These are phyloP conservation scores for Coregonus ussuriensis DNA, from an alignment of 2,797 vertebrate genomes.

Conservation along the genomic window DNA sequence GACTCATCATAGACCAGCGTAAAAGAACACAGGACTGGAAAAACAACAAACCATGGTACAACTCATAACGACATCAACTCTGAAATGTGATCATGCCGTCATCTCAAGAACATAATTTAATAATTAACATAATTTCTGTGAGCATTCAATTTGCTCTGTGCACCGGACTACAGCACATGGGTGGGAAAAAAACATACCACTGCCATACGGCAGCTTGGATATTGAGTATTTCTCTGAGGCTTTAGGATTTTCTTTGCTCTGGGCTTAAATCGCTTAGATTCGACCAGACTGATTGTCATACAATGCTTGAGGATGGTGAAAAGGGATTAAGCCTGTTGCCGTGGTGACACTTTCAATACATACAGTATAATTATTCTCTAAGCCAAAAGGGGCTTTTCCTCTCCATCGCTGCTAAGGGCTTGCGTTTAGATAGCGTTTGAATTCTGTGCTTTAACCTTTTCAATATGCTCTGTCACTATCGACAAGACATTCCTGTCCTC, in stretches of 20 bases:
- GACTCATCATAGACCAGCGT: background rate
- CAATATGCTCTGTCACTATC: background rate
- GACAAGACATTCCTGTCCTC: background rate
- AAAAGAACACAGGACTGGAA: background rate
- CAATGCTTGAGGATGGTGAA: slow-evolving; percentile 47
- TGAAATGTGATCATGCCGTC: background rate
- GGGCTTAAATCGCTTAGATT: background rate
- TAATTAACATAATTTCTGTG: background rate
- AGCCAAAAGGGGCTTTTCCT: slow-evolving; percentile 16
- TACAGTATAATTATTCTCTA: slow-evolving; percentile 58
- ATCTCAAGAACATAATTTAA: background rate
- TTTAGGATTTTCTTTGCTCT: background rate
- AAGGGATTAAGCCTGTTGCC: slow-evolving; percentile 60
- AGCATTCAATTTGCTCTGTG: background rate
- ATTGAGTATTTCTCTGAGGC: background rate
- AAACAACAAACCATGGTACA: background rate
- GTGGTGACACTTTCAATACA: slow-evolving; percentile 56
- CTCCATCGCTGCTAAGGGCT: background rate
- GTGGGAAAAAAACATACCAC: background rate
- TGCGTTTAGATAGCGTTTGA: background rate
- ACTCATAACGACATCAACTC: background rate
- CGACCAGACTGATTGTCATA: slow-evolving; percentile 32
- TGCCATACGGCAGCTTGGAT: background rate
- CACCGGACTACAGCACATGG: background rate
- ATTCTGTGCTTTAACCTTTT: background rate